Percentiles rank a stretch among this genome's conserved stretches.
Evolutionary conservation across 2,888 invertebrate genomes (phyloP).

Genomic region (Maniola hyperantus): DNA sequence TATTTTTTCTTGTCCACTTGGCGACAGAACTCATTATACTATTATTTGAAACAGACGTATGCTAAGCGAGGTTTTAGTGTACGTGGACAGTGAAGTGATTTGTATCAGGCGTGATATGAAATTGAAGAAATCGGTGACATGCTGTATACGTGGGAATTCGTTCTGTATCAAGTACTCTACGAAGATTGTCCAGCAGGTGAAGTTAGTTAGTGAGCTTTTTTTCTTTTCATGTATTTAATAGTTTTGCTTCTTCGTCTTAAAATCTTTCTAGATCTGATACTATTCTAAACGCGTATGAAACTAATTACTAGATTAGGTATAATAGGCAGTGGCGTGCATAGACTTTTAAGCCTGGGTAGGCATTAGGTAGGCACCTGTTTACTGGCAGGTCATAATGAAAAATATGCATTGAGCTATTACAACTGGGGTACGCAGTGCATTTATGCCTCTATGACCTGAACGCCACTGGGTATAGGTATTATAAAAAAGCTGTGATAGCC

Average conservation of each 20-base stretch:
- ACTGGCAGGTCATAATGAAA: too few species aligned
- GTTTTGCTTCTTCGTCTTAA: not conserved
- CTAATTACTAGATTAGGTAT: not conserved
- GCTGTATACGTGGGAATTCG: constrained; percentile 67
- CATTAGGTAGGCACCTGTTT: too few species aligned
- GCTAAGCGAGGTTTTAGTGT: constrained; percentile 46
- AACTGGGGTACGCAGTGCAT: too few species aligned
- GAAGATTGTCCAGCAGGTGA: constrained; percentile 50
- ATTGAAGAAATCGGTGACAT: constrained; percentile 72
- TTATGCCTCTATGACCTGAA: too few species aligned
- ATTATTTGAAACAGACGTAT: constrained; percentile 60
- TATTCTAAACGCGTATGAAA: not conserved
- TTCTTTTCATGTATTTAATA: not conserved
- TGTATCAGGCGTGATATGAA: constrained; percentile 62
- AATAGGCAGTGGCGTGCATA: too few species aligned
- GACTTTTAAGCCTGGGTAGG: too few species aligned
- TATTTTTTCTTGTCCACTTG: constrained; percentile 60
- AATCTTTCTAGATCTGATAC: not conserved
- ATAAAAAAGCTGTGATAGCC: too few species aligned
- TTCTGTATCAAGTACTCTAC: constrained; percentile 61
- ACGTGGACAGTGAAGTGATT: constrained; percentile 45
- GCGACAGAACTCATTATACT: constrained; percentile 57
- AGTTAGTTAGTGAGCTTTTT: constrained; percentile 18
- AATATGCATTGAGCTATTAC: too few species aligned
- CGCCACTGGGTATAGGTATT: too few species aligned